Evolutionary conservation across 2,797 vertebrate genomes (phyloP).

Genomic region (Platyrinchus mystaceus): DNA sequence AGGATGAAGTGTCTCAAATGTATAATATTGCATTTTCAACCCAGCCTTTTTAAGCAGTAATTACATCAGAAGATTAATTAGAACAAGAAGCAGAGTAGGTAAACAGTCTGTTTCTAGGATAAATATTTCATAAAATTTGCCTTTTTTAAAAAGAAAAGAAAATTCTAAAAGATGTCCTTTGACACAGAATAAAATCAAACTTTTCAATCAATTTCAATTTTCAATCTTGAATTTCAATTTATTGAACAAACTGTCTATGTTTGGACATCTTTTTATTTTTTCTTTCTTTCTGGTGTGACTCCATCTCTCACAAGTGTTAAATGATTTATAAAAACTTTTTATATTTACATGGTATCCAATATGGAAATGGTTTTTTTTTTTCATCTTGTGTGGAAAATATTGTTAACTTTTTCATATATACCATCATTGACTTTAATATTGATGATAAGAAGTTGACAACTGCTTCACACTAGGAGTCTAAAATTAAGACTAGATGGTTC

Average conservation of each 20-base stretch:
- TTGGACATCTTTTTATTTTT: conserved; percentile 30
- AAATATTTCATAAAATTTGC: conserved; percentile 21
- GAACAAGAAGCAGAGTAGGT: not conserved
- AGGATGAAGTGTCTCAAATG: not conserved
- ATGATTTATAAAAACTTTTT: conserved; percentile 26
- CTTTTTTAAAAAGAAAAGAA: not conserved
- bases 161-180: not conserved
- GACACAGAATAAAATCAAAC: conserved; percentile 23
- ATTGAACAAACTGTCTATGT: conserved; percentile 55
- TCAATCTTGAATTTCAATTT: conserved; percentile 62
- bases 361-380: conserved; percentile 54
- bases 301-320: conserved; percentile 18
- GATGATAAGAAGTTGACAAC: not conserved
- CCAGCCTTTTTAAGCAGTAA: not conserved
- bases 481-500: not conserved
- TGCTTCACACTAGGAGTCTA: not conserved
- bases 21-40: conserved; percentile 17
- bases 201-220: conserved; percentile 61
- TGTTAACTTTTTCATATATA: not conserved
- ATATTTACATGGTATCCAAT: conserved; percentile 32
- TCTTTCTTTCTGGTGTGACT: not conserved
- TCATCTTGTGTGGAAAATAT: not conserved
- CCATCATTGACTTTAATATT: not conserved
- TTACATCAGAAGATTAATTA: not conserved
- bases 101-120: conserved; percentile 1